phyloP scores from a whole-genome alignment of 2,888 invertebrate genomes.

The Chrysina gloriosa region DNA sequence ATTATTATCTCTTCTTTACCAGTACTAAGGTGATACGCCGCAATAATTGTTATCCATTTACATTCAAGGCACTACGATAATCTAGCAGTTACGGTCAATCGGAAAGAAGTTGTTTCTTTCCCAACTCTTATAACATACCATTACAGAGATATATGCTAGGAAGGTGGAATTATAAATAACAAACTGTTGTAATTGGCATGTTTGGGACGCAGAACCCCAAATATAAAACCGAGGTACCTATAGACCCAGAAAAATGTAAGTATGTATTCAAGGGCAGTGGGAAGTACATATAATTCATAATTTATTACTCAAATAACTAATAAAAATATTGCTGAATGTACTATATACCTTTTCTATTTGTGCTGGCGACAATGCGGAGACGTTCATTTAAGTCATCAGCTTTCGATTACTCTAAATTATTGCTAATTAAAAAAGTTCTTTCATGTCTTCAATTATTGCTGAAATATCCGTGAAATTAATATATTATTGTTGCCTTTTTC shows the following conservation, averaged over 20 bases:
- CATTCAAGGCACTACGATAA: constrained; percentile 20
- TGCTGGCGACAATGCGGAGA: no score
- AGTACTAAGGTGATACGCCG: constrained; percentile 27
- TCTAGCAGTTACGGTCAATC: constrained; percentile 6
- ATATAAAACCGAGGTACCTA: background rate
- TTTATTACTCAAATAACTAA: no score
- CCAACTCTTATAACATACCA: constrained; percentile 26
- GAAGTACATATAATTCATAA: no score
- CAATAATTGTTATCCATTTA: constrained; percentile 41
- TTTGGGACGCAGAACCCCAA: constrained; percentile 1
- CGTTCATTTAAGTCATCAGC: background rate
- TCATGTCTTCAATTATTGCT: background rate
- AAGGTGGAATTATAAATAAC: constrained; percentile 37
- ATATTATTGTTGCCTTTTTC: background rate
- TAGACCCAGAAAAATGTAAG: no score
- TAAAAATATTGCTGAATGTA: no score
- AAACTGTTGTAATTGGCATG: constrained; percentile 20
- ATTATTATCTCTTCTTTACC: constrained; percentile 17
- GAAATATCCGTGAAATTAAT: background rate
- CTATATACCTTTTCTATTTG: no score
- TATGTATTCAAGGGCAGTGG: no score
- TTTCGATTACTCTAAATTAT: background rate
- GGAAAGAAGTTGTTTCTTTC: constrained; percentile 27
- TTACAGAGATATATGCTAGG: constrained; percentile 24
- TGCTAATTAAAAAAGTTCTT: background rate